phyloP scores from a whole-genome alignment of 2,113 vertebrate genomes.

The Gasterosteus nipponicus region DNA sequence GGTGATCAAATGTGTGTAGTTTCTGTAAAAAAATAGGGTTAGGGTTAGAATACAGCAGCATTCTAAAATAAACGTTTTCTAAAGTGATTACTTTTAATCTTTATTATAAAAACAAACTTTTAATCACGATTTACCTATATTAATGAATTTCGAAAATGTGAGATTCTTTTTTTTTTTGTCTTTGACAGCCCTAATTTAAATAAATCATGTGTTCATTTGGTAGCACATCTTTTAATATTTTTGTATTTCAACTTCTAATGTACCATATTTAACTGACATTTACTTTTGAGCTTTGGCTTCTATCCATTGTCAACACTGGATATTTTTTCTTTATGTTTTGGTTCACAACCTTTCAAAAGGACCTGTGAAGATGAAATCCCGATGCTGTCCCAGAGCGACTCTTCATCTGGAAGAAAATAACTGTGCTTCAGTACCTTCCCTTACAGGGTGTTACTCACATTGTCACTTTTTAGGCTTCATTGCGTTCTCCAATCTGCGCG shows the following conservation, averaged over 20 bases:
- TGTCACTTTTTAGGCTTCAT: constrained; percentile 35
- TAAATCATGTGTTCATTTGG: not conserved
- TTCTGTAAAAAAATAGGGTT: no score
- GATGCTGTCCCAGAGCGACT: constrained; percentile 21
- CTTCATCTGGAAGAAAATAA: constrained; percentile 41
- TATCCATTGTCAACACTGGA: not conserved
- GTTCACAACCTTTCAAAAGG: not conserved
- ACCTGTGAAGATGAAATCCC: constrained; percentile 34
- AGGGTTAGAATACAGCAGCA: no score
- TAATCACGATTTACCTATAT: no score
- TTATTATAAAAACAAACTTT: no score
- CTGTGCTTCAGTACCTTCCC: constrained; percentile 31
- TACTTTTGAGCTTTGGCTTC: not conserved
- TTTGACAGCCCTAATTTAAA: no score
- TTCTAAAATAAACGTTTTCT: no score
- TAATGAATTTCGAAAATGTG: no score
- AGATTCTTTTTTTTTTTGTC: no score
- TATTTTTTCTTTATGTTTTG: not conserved
- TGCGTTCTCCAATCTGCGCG: not conserved
- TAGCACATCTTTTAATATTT: not conserved
- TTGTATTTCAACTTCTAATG: not conserved
- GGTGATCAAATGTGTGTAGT: no score
- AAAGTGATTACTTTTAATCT: no score
- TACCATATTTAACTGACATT: not conserved
- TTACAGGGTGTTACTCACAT: constrained; percentile 31